Conservation (phyloP, 2,888 invertebrate genomes). For the Orthonychiurus folsomi region DNA sequence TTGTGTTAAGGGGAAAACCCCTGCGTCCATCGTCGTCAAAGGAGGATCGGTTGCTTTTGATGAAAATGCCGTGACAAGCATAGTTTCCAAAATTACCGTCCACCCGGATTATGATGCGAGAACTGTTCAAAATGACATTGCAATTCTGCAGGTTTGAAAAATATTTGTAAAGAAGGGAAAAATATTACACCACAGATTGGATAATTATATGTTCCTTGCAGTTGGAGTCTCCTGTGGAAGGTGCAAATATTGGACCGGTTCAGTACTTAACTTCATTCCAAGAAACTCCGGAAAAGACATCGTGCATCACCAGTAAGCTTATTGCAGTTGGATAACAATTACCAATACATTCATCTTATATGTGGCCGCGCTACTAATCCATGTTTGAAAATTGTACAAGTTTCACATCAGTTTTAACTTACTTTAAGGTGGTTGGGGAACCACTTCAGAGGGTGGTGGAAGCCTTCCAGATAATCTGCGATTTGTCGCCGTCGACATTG, state of each 20-base stretch:
- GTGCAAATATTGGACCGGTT: background rate
- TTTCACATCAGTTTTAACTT: conserved; percentile 9
- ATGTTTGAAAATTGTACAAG: conserved; percentile 3
- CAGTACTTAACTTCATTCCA: too few species aligned
- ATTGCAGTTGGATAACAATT: too few species aligned
- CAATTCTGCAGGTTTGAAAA: conserved; percentile 25
- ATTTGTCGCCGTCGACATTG: conserved; percentile 35
- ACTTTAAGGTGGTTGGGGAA: conserved; percentile 35
- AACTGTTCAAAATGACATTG: conserved; percentile 35
- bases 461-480: conserved; percentile 31
- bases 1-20: conserved; percentile 32
- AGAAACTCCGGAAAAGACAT: conserved; percentile 9
- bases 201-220: background rate
- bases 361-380: background rate
- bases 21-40: conserved; percentile 9
- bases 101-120: conserved; percentile 34
- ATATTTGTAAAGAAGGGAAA: conserved; percentile 4
- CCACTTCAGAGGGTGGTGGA: conserved; percentile 35
- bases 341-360: too few species aligned
- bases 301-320: too few species aligned
- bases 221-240: background rate
- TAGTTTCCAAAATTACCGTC: conserved; percentile 23
- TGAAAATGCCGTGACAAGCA: conserved; percentile 23
- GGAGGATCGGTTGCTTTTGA: conserved; percentile 7
- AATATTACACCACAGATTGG: background rate